A percentile compares a stretch with the other conserved stretches of the same genome.
These are phyloP conservation scores for Gobio gobio DNA, from an alignment of 2,113 vertebrate species.

Conservation along the genomic window DNA sequence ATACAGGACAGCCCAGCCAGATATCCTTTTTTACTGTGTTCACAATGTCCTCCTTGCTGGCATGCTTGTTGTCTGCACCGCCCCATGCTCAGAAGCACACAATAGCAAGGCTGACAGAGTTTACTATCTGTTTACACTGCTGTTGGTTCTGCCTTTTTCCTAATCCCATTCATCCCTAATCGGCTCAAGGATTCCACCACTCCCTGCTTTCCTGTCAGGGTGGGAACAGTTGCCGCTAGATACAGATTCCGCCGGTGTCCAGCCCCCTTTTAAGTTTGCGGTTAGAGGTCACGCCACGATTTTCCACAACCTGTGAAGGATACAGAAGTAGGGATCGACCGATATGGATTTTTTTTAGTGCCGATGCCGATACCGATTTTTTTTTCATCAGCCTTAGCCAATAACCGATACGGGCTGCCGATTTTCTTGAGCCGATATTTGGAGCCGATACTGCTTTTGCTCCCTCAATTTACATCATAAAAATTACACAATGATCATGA, in stretches of 20 bases:
- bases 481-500: no score
- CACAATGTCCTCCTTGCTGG: neutral
- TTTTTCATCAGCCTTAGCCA: no score
- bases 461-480: no score
- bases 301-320: neutral
- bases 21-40: slow-evolving; percentile 85
- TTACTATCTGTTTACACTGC: slow-evolving; percentile 19
- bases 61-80: neutral
- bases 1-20: slow-evolving; percentile 92
- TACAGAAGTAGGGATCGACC: no score
- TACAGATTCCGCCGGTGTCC: slow-evolving; percentile 56
- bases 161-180: slow-evolving; percentile 60
- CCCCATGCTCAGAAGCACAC: neutral
- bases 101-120: neutral
- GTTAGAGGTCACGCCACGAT: neutral
- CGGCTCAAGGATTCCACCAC: slow-evolving; percentile 56
- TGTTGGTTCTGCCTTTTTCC: slow-evolving; percentile 38
- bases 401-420: no score
- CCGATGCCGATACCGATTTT: no score
- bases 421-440: no score
- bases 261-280: slow-evolving; percentile 19
- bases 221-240: slow-evolving; percentile 45
- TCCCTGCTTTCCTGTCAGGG: slow-evolving; percentile 22
- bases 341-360: no score
- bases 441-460: no score